Evolutionary conservation across 2,113 vertebrate species (phyloP).

Genomic region (Buteo buteo): DNA sequence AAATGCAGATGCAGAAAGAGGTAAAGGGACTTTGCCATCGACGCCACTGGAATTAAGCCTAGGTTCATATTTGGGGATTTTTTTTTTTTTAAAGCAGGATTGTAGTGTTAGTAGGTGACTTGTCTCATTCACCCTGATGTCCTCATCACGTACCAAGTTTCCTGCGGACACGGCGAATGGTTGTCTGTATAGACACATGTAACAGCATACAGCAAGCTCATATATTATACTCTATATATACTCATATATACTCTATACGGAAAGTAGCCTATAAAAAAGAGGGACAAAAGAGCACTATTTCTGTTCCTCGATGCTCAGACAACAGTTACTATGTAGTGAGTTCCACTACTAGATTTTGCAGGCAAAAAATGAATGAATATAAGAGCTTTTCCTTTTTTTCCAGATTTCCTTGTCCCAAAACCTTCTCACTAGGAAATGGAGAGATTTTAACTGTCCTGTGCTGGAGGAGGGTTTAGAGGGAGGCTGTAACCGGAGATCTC

Average conservation of each 20-base stretch:
- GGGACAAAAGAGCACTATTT: neutral
- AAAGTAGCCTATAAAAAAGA: neutral
- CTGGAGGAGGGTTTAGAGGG: neutral
- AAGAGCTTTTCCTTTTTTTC: neutral
- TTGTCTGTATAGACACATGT: neutral
- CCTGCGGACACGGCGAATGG: neutral
- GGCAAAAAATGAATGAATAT: neutral
- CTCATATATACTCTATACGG: no score
- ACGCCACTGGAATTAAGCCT: fast-evolving
- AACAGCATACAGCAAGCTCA: neutral
- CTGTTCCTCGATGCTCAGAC: neutral
- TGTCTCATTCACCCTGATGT: neutral
- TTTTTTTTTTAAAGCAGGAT: neutral
- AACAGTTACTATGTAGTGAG: neutral
- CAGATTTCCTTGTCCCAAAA: neutral
- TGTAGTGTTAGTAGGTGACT: neutral
- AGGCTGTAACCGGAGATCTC: neutral
- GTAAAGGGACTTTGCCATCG: neutral
- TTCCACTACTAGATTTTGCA: neutral
- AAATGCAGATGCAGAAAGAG: neutral
- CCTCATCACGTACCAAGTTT: neutral
- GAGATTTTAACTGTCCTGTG: neutral
- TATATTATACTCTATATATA: no score
- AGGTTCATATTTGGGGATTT: neutral
- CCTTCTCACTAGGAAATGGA: neutral